A percentile compares a stretch with the other conserved stretches of the same genome.
phyloP scores from a whole-genome alignment of 2,797 vertebrate species.

The Oryzias sinensis region DNA sequence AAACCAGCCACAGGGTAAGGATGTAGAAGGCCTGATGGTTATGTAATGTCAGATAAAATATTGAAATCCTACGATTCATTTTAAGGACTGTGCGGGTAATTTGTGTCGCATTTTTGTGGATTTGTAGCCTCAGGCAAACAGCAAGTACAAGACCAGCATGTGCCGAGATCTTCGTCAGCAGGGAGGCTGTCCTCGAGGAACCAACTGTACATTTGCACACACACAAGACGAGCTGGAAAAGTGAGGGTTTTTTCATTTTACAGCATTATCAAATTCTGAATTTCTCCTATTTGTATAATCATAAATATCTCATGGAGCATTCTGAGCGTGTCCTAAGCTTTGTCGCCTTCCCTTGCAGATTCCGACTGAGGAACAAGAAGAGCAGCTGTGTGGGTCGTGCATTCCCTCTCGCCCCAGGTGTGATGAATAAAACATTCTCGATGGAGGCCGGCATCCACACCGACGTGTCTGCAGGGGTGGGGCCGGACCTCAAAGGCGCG shows the following conservation, averaged over 20 bases:
- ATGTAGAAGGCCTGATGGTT: background rate
- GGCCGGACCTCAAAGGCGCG: constrained; percentile 73
- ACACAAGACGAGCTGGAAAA: constrained; percentile 97
- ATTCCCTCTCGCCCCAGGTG: constrained; percentile 76
- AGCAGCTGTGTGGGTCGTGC: constrained; percentile 83
- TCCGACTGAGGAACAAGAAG: constrained; percentile 94
- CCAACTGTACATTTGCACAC: constrained; percentile 96
- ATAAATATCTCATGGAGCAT: background rate
- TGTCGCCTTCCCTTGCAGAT: constrained; percentile 67
- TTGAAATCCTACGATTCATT: background rate
- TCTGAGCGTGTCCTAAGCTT: background rate
- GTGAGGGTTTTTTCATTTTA: constrained; percentile 69
- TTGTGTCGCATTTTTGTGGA: constrained; percentile 23
- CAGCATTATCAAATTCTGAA: too few species aligned
- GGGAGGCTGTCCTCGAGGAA: constrained; percentile 92
- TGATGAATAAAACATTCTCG: constrained; percentile 82
- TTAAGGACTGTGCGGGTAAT: background rate
- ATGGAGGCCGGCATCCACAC: constrained; percentile 69
- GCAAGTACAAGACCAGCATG: constrained; percentile 98
- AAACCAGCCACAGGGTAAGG: too few species aligned
- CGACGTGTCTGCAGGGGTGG: constrained; percentile 63
- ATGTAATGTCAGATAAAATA: background rate
- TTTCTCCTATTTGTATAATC: background rate
- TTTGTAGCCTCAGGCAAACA: constrained; percentile 90
- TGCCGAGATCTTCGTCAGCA: constrained; percentile 95